phyloP scores from a whole-genome alignment of 2,113 vertebrate species.

The Lichenostomus cassidix region DNA sequence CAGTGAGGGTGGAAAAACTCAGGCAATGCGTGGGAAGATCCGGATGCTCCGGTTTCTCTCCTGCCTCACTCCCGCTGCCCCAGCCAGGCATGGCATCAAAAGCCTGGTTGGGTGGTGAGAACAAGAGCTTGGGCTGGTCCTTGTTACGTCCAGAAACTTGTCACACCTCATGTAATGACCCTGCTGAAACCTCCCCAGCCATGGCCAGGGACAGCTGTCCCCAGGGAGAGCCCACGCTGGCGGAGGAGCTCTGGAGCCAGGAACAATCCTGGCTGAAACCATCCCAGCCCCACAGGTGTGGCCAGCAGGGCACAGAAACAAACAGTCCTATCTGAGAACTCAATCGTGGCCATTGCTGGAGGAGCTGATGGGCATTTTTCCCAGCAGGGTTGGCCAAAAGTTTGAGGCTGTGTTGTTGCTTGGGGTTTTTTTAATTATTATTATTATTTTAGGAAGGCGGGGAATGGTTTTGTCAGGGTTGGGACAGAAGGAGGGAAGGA shows the following conservation, averaged over 20 bases:
- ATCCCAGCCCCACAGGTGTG: not conserved
- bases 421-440: not conserved
- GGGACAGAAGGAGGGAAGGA: not conserved
- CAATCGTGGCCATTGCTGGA: fast-evolving
- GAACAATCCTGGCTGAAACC: not conserved
- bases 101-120: not conserved
- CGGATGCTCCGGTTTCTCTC: not conserved
- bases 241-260: not conserved
- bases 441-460: not conserved
- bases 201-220: not conserved
- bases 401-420: not conserved
- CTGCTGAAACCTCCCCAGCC: not conserved
- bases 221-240: not conserved
- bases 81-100: not conserved
- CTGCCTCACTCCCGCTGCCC: not conserved
- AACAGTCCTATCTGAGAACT: not conserved
- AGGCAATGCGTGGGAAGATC: not conserved
- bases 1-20: not conserved
- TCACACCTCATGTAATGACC: slow-evolving; percentile 37
- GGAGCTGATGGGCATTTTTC: not conserved
- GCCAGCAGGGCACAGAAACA: not conserved
- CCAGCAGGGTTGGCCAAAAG: not conserved
- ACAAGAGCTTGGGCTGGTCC: not conserved
- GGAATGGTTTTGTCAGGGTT: not conserved
- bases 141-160: slow-evolving; percentile 42